Base-by-base conservation (phyloP, 2,113 vertebrate species). In the Alces alces region DNA sequence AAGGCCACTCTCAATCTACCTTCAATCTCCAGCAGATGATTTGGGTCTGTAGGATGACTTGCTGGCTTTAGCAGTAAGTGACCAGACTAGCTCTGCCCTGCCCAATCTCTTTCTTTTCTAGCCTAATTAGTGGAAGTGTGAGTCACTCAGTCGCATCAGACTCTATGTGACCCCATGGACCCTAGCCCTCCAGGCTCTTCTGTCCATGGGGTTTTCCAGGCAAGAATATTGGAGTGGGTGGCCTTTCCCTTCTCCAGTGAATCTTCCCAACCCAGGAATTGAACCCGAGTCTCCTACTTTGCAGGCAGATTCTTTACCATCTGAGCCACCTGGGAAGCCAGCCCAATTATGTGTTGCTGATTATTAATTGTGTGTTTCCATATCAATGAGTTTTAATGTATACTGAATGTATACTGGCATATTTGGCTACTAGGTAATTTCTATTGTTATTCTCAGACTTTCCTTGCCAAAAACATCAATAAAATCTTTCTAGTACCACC, bases 141-240 rank as follows among this genome's bases (percentile, higher is more conserved):
- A 70, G 66, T 70, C 1, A 2, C 66, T 36, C 19, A 36, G n/a
- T 39, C 5, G 21, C 10, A 12, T 70, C n/a, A 39, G 66, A 70
- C 19, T 23, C n/a, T 39, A 12, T 12, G 10, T 0, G 5, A 39
- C 66, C n/a, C 64, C 10, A 23, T 39, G 10, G n/a, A 6, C n/a
- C 5, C 19, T 70, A 23, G n/a, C n/a, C n/a, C 66, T 39, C 19
- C 19, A 70, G 66, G 66, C 66, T 12, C 5, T 23, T 70, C n/a
- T 70, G n/a, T 70, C 66, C n/a, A 6, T 23, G 19, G n/a, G 5
- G 19, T 39, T 70, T 70, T 70, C 66, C n/a, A 70, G 66, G 66
- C n/a, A 70, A 70, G n/a, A 70, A 70, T 39, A 70, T 5, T 39
- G 19, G n/a, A 5, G 66, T 39, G 66, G n/a, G n/a, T 39, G 66